Base-by-base conservation (phyloP, 2,888 invertebrate genomes). In the Drosophila hamatofila region DNA sequence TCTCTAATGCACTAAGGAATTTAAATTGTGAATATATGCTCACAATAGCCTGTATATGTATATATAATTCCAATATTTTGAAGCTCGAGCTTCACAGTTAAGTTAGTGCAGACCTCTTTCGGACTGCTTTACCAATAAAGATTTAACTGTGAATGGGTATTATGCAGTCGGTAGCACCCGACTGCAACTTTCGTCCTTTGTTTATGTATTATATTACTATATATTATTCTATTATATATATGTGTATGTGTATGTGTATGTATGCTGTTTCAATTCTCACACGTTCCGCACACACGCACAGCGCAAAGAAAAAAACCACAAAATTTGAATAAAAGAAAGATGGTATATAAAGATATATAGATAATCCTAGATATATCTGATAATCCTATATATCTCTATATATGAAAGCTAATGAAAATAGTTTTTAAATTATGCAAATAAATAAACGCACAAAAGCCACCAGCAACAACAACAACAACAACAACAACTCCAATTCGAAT, bases 371-470 rank as follows among this genome's bases (percentile, higher is more conserved):
- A n/a, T 37, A 37, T 23, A 3, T 6, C 16, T 27, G 37, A 35
- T 14, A 35, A 18, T 11, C n/a, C 9, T 18, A 18, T 51, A 27
- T 57, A 39, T 66, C 21, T 46, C 12, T 59, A 48, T 51, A 16
- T 25, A 33, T 11, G 9, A 44, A 21, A 52, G 27, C 48, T 27
- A 52, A n/a, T n/a, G n/a, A n/a, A n/a, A 27, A 60, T 35, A 62
- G 55, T 52, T 46, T 70, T 79, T 73, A 72, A 80, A 72, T 75
- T 88, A 88, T 88, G 86, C 83, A 80, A 83, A 82, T 75, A 73
- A 81, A 72, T 76, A 72, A 62, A 64, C 11, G 69, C 68, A 72
- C 75, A 66, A 72, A 75, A 60, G 66, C 42, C 49, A 64, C 49
- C 56, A 54, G 62, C 52, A 79, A 59, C 64, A 74, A 62, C 55